Evolutionary conservation across 2,888 invertebrate genomes (phyloP).

Genomic region (Stenolophus ochropezus): DNA sequence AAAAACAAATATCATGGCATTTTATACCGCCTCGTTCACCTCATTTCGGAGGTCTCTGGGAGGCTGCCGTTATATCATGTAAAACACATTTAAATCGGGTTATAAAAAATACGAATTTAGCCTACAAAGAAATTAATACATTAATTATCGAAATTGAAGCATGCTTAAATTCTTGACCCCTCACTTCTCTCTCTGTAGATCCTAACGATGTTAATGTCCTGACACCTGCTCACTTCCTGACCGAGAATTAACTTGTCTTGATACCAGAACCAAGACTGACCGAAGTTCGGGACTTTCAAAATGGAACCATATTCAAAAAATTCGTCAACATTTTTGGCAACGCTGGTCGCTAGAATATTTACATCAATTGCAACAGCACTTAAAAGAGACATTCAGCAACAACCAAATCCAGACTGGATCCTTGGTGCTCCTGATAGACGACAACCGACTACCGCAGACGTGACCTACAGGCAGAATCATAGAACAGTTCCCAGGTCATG

Average conservation of each 20-base stretch:
- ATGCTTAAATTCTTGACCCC: neutral
- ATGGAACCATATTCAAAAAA: neutral
- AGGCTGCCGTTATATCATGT: conserved; percentile 62
- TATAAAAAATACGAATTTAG: neutral
- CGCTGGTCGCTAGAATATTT: conserved; percentile 2
- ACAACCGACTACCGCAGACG: neutral
- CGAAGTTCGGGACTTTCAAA: neutral
- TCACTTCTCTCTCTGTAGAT: conserved; percentile 40
- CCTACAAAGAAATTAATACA: neutral
- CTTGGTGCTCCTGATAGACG: neutral
- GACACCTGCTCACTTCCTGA: conserved; percentile 11
- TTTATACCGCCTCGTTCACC: conserved; percentile 63
- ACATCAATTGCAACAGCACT: neutral
- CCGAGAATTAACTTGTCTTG: neutral
- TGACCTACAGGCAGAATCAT: neutral
- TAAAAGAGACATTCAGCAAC: neutral
- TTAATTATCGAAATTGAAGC: neutral
- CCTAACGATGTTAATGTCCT: conserved; percentile 13
- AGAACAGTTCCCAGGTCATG: neutral
- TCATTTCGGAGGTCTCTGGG: conserved; percentile 63
- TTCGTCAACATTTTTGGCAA: neutral
- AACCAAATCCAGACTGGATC: neutral
- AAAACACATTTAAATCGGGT: conserved; percentile 61
- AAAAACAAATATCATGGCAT: conserved; percentile 59
- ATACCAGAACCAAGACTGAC: neutral